phyloP scores from a whole-genome alignment of 2,797 vertebrate genomes.

The Betta splendens region DNA sequence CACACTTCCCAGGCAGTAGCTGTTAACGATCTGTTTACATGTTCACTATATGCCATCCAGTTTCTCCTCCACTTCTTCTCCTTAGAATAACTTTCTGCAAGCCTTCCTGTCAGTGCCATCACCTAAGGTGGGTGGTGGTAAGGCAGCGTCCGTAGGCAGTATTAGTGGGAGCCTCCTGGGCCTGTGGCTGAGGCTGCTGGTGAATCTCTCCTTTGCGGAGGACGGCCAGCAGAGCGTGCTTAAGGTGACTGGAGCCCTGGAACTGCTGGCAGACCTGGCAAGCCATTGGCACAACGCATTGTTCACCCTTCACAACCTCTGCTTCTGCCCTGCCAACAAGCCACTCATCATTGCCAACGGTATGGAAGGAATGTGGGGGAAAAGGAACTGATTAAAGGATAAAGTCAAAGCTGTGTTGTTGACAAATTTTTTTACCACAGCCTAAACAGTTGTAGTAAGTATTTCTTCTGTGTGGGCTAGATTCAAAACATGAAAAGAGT shows the following conservation, averaged over 20 bases:
- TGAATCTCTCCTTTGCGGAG: slow-evolving; percentile 87
- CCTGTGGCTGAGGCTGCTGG: slow-evolving; percentile 90
- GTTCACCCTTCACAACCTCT: slow-evolving; percentile 92
- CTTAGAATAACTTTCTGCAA: slow-evolving; percentile 95
- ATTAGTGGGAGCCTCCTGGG: slow-evolving; percentile 51
- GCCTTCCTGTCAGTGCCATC: slow-evolving; percentile 85
- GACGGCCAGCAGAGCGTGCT: slow-evolving; percentile 94
- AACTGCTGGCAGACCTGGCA: slow-evolving; percentile 88
- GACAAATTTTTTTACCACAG: too few species aligned
- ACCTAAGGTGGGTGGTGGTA: slow-evolving; percentile 80
- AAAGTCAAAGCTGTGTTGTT: too few species aligned
- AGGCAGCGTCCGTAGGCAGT: slow-evolving; percentile 32
- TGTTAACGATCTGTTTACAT: slow-evolving; percentile 2
- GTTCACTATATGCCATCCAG: background rate
- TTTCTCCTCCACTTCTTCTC: slow-evolving; percentile 37
- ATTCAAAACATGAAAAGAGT: too few species aligned
- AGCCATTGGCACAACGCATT: slow-evolving; percentile 80
- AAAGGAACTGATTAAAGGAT: background rate
- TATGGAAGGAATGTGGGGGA: slow-evolving; percentile 59
- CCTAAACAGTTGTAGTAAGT: background rate
- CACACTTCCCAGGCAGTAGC: background rate
- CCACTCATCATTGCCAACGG: slow-evolving; percentile 89
- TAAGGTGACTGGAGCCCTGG: slow-evolving; percentile 86
- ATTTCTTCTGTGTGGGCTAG: background rate
- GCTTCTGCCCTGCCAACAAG: slow-evolving; percentile 91